These are phyloP conservation scores for Antennarius maculatus DNA, from an alignment of 2,797 vertebrate genomes.

Conservation along the genomic window DNA sequence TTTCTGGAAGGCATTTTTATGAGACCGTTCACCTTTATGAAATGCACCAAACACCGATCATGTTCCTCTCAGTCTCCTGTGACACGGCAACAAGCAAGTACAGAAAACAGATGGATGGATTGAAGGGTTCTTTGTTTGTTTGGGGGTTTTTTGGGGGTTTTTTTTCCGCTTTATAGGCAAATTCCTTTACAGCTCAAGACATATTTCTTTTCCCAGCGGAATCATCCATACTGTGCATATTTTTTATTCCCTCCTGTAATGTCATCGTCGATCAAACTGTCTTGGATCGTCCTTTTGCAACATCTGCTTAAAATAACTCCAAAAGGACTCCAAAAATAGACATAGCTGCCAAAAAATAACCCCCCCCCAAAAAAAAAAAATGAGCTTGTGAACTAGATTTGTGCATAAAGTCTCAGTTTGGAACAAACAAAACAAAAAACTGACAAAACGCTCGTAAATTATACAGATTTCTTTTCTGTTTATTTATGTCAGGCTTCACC, in stretches of 20 bases:
- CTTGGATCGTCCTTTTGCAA: conserved; percentile 28
- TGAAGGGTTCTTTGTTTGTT: not conserved
- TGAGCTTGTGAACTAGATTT: conserved; percentile 14
- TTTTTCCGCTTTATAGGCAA: not conserved
- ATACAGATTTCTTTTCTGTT: not conserved
- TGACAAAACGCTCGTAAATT: not conserved
- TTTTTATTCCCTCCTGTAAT: conserved; percentile 12
- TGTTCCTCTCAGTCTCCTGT: not conserved
- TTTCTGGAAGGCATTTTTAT: too few species aligned
- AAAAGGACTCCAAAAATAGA: conserved; percentile 35
- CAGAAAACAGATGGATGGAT: not conserved
- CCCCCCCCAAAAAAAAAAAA: not conserved
- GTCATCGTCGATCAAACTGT: conserved; percentile 40
- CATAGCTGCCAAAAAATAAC: conserved; percentile 13
- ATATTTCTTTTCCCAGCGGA: not conserved
- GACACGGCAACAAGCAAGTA: not conserved
- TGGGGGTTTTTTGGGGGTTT: too few species aligned
- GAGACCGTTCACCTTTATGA: not conserved
- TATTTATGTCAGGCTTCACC: not conserved
- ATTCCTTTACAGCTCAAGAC: not conserved
- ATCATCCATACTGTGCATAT: not conserved
- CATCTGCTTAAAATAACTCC: conserved; percentile 54
- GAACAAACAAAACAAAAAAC: not conserved
- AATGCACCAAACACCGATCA: not conserved
- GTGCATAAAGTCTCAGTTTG: conserved; percentile 1